Conservation (phyloP, 2,888 invertebrate genomes). For the Drosophila subsilvestris region DNA sequence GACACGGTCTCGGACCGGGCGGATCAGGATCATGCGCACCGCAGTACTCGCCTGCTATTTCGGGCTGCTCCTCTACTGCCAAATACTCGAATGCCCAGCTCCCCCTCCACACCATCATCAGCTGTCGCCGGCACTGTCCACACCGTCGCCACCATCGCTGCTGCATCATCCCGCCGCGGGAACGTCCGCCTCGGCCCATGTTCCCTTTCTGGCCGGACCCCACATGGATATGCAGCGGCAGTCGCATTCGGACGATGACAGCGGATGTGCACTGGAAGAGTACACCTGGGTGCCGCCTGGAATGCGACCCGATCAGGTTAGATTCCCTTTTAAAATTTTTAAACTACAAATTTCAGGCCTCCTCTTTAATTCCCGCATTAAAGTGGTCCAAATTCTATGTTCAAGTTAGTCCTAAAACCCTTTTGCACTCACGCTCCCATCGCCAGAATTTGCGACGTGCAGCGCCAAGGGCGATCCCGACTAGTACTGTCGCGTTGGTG, state of each 20-base stretch:
- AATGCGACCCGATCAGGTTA: constrained; percentile 97
- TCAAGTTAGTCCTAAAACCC: background rate
- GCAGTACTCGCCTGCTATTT: constrained; percentile 76
- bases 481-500: constrained; percentile 8
- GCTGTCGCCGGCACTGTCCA: constrained; percentile 82
- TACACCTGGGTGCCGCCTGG: constrained; percentile 99
- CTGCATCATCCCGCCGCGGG: constrained; percentile 68
- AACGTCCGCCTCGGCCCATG: constrained; percentile 72
- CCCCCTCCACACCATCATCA: constrained; percentile 69
- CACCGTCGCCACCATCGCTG: constrained; percentile 83
- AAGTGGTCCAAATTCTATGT: background rate
- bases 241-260: constrained; percentile 98
- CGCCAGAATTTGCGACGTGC: constrained; percentile 4
- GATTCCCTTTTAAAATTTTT: constrained; percentile 38
- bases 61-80: constrained; percentile 68
- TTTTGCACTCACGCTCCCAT: constrained; percentile 6
- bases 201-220: constrained; percentile 82
- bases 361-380: too few species aligned
- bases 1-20: background rate
- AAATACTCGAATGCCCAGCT: constrained; percentile 79
- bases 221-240: constrained; percentile 91
- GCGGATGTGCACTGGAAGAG: constrained; percentile 99
- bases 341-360: too few species aligned
- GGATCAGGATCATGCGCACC: constrained; percentile 12
- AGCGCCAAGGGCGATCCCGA: constrained; percentile 25